Evolutionary conservation across 2,888 invertebrate species (phyloP), one percentile per base, ranked within the genome.

Genomic region (Platerodrilus igneus): DNA sequence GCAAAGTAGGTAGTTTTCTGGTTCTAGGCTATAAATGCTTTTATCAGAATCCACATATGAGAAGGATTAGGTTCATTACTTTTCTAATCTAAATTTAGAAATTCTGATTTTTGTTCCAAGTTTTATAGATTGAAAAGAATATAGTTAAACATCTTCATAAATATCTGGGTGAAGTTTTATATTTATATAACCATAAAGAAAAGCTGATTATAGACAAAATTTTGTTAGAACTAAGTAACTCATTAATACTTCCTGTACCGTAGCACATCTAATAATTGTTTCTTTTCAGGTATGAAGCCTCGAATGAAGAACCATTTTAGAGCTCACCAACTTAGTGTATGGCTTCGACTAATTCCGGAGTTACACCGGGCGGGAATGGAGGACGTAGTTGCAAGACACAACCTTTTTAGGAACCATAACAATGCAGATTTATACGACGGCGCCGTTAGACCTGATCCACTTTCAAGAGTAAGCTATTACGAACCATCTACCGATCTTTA

Each of bases 281-380:
- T n/a, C n/a, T n/a, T n/a, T n/a, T 1, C 76, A 94, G 94, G 91
- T 52, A 81, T 86, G 78, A 91, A 92, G 62, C 89, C 93, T 1
- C 81, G 86, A 45, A 79, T 91, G 70, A 90, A 89, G 64, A 91
- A 92, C 65, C 94, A 94, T 71, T 95, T 90, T 71, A 78, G 94
- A 30, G 92, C 94, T 2, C 93, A 94, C 68, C 92, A 94, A 63
- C 75, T 95, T 31, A 93, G 94, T 28, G 89, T 95, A 26, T 96
- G 96, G 96, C 70, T 94, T 5, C 84, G 94, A 4, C 77, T 95
- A 4, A 87, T 96, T 28, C 95, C 95, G 0, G 93, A 94, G 65
- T 75, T 90, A 0, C 89, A 90, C 63, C 74, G 88, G 35, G 84
- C 87, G 0, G 89, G 89, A 3, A 89, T 89, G 87, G 89, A 88